Base-by-base conservation (phyloP, 2,888 invertebrate species). In the Erebia epiphron region DNA sequence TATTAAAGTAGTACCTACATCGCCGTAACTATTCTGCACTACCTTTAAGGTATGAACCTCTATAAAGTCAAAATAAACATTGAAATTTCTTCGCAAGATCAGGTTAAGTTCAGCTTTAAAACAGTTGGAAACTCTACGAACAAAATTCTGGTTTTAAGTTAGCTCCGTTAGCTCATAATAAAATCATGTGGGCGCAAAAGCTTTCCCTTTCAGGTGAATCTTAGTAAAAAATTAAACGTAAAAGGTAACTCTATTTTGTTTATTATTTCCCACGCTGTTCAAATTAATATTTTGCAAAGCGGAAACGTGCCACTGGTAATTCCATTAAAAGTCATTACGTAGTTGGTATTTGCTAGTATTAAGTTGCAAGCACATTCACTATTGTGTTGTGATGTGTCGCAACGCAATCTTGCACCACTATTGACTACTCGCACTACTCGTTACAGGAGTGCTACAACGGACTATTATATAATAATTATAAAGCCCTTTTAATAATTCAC, bases 181-280 rank as follows among this genome's bases (percentile, higher is more conserved):
- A 62, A 62, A 62, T 49, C 46, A 21, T 62, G n/a, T 41, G 11
- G 16, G 26, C 5, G 49, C 62, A 49, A 62, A 49, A 21, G 62
- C 49, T 5, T 41, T 60, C 13, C 21, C 46, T 9, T 62, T 61
- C 46, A 62, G 46, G 21, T 49, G 2, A 13, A 62, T 13, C 14
- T 21, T 49, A 21, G 21, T 49, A 11, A 62, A 62, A 61, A 62
- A 62, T 62, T 62, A 62, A 62, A 49, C 49, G 46, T 62, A 18
- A 62, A 62, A 21, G 46, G 62, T 49, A 46, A 65, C 54, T 65
- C 21, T 54, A 21, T 65, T 43, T 68, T 68, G 61, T 60, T 70
- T 65, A 70, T 70, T 68, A 70, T 73, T 70, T 70, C 50, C 41
- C 21, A 10, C 67, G 14, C 58, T 69, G 61, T 54, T 35, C 62